Conservation (phyloP, 2,888 invertebrate species). For the Cryptocephalus moraei region DNA sequence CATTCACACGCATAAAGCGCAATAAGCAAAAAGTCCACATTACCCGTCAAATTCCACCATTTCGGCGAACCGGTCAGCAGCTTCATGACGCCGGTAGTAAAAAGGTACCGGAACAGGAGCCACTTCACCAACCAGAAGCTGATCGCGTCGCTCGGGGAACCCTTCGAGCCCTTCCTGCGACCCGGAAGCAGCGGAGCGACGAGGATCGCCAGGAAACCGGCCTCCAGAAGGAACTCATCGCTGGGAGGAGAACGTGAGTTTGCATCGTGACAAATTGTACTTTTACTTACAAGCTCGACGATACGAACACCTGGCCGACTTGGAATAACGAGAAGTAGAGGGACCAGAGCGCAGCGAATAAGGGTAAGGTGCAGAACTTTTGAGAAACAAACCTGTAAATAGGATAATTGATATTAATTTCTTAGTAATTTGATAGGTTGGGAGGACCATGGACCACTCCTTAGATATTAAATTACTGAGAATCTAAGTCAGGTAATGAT, state of each 20-base stretch:
- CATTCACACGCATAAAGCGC: too few species aligned
- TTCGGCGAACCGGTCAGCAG: conserved; percentile 59
- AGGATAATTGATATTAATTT: neutral
- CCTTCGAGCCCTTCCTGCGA: conserved; percentile 35
- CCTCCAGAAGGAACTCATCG: conserved; percentile 64
- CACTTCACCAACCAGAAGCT: conserved; percentile 60
- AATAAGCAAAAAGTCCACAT: neutral
- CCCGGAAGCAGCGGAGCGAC: conserved; percentile 53
- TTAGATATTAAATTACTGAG: too few species aligned
- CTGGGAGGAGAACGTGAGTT: conserved; percentile 31
- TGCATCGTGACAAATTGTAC: neutral
- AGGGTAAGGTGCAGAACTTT: conserved; percentile 47
- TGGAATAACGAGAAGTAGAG: conserved; percentile 65
- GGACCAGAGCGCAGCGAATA: conserved; percentile 56
- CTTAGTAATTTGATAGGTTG: too few species aligned
- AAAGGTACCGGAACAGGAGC: conserved; percentile 62
- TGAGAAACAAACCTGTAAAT: conserved; percentile 47
- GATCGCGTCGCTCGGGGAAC: conserved; percentile 43
- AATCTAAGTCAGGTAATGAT: too few species aligned
- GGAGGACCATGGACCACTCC: too few species aligned
- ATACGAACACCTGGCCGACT: conserved; percentile 64
- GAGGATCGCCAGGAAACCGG: conserved; percentile 58
- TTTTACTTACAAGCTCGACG: conserved; percentile 58
- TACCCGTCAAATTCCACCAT: conserved; percentile 72
- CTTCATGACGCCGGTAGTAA: conserved; percentile 62